These are phyloP conservation scores for Styela plicata DNA, from an alignment of 23 tunicate species.

Conservation along the genomic window DNA sequence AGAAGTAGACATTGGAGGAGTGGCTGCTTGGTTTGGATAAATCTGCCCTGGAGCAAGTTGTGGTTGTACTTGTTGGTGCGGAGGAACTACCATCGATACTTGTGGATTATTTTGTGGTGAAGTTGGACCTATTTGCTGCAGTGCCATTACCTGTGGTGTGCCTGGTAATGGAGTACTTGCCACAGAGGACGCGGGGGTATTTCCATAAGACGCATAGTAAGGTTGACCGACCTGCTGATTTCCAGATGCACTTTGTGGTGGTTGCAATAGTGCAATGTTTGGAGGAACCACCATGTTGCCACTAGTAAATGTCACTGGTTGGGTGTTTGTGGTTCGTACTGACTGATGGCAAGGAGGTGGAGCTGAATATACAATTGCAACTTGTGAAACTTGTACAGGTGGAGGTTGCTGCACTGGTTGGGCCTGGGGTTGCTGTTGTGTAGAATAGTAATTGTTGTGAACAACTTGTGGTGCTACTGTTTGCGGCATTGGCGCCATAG, in stretches of 20 bases:
- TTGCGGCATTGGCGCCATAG: not conserved
- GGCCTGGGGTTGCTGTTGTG: not conserved
- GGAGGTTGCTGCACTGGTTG: not conserved
- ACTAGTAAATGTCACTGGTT: not conserved
- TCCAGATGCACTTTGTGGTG: not conserved
- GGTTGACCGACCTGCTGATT: not conserved
- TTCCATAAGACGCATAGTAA: not conserved
- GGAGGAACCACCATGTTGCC: not conserved
- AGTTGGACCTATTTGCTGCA: not conserved
- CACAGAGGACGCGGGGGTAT: not conserved
- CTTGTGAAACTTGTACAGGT: slow-evolving; percentile 1
- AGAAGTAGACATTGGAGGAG: not conserved
- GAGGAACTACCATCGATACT: no score
- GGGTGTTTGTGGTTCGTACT: not conserved
- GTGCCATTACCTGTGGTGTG: not conserved
- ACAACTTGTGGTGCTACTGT: not conserved
- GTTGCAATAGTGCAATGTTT: not conserved
- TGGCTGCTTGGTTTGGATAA: not conserved
- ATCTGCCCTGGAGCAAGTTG: not conserved
- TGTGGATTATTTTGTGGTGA: not conserved
- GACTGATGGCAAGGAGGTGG: slow-evolving; percentile 1
- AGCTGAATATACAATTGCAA: not conserved
- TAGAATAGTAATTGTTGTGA: not conserved
- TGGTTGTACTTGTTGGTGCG: not conserved
- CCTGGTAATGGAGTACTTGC: not conserved